Evolutionary conservation across 2,888 invertebrate genomes (phyloP).

Genomic region (Agrochola lota): DNA sequence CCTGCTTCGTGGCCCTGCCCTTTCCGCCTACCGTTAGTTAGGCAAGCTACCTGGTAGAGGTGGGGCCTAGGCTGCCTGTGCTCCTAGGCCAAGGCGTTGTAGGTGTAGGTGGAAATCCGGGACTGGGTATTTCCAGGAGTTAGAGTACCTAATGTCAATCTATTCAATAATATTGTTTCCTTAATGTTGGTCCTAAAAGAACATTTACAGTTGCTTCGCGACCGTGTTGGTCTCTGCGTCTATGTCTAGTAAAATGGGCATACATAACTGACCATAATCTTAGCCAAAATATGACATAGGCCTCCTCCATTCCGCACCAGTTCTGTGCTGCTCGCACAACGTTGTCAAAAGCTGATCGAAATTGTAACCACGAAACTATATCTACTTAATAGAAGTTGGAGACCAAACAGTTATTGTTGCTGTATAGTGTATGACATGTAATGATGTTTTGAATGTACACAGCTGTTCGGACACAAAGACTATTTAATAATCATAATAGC

Average conservation of each 20-base stretch:
- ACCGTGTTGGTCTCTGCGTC: neutral
- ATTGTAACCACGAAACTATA: neutral
- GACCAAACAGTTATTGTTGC: neutral
- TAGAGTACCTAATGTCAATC: neutral
- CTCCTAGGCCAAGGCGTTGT: neutral
- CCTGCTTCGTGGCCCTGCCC: neutral
- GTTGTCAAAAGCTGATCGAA: conserved; percentile 8
- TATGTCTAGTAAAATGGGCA: neutral
- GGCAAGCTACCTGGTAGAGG: neutral
- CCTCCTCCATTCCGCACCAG: neutral
- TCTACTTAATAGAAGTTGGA: neutral
- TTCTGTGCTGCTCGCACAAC: neutral
- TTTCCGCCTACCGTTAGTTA: neutral
- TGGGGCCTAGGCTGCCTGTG: neutral
- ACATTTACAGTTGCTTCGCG: neutral
- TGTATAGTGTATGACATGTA: neutral
- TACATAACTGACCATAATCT: neutral
- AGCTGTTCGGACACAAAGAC: conserved; percentile 40
- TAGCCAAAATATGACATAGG: neutral
- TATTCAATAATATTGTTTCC: neutral
- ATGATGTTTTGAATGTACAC: conserved; percentile 38
- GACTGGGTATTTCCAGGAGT: neutral
- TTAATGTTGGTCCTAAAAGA: neutral
- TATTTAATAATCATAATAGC: conserved; percentile 27
- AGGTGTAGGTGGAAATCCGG: neutral